Base-by-base conservation (phyloP, 2,888 invertebrate genomes). In the Hypselothyrea guttata region DNA sequence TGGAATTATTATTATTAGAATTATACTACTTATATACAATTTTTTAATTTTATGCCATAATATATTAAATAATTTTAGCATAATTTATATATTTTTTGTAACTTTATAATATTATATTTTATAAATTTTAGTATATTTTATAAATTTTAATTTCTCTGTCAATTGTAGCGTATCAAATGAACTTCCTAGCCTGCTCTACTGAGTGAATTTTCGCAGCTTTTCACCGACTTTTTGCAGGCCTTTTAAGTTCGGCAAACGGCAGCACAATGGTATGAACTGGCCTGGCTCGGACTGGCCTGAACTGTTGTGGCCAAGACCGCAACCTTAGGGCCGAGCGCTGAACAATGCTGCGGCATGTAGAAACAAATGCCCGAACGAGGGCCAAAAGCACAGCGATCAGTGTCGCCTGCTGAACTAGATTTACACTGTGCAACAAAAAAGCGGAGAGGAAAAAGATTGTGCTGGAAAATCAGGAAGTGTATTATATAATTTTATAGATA, bases 401-500 rank as follows among this genome's bases (percentile, higher is more conserved):
- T 18, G 47, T 22, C 11, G 46, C 69, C 72, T 70, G 72, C 72
- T 84, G 84, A 70, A 81, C 77, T 84, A 84, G 70, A 84, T 84
- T 72, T 54, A 37, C 38, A 61, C 45, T 37, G 35, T 13, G 18
- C 13, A 47, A 38, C 31, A 13, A 40, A 18, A 38, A 35, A n/a
- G 30, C 37, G 27, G 13, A 30, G 12, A 44, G 15, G 11, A 33
- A 35, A n/a, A 56, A 40, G 28, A 13, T 9, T 37, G 37, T 41
- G 42, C 33, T n/a, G n/a, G 71, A 45, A 84, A 82, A 79, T 79
- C 78, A 79, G 78, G 78, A 79, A 79, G 78, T 79, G 78, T 84
- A 82, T 82, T 82, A 85, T 85, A 82, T 82, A 82, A 82, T 82
- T 82, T 82, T 83, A 82, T 85, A 85, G 81, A 85, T 83, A 82